Evolutionary conservation across 2,888 invertebrate species (phyloP).

Genomic region (Acrocyrtus sp.): DNA sequence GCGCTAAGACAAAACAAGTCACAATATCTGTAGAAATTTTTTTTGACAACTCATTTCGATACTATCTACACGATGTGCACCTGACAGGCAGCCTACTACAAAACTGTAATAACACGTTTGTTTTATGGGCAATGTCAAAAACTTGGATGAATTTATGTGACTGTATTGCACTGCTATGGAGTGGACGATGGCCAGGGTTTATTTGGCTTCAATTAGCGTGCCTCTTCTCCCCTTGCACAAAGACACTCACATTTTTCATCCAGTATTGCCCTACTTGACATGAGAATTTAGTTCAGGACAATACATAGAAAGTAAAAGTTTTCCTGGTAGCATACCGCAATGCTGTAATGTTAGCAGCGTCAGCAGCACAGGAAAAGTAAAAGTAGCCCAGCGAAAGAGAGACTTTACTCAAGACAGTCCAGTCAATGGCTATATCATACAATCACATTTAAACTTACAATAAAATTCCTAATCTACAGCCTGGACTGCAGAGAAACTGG

Average conservation of each 20-base stretch:
- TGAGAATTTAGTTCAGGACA: not conserved
- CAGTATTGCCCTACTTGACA: not conserved
- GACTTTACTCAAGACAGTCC: no score
- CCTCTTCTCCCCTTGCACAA: not conserved
- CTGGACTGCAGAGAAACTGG: not conserved
- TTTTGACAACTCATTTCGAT: conserved; percentile 15
- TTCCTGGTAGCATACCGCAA: no score
- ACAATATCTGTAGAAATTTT: conserved; percentile 13
- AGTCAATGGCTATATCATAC: not conserved
- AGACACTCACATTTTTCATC: not conserved
- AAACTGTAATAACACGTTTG: not conserved
- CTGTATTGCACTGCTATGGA: not conserved
- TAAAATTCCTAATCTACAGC: not conserved
- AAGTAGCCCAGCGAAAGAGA: no score
- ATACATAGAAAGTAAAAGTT: not conserved
- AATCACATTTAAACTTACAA: not conserved
- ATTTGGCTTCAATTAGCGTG: conserved; percentile 44
- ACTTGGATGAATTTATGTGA: conserved; percentile 18
- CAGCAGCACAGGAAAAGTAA: no score
- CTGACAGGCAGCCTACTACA: conserved; percentile 8
- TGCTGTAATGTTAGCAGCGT: no score
- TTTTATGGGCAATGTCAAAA: conserved; percentile 4
- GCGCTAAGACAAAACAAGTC: conserved; percentile 12
- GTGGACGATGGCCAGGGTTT: conserved; percentile 9
- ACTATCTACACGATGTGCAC: conserved; percentile 15